These are phyloP conservation scores for Chrosomus eos DNA, from an alignment of 2,797 vertebrate species.

Conservation along the genomic window DNA sequence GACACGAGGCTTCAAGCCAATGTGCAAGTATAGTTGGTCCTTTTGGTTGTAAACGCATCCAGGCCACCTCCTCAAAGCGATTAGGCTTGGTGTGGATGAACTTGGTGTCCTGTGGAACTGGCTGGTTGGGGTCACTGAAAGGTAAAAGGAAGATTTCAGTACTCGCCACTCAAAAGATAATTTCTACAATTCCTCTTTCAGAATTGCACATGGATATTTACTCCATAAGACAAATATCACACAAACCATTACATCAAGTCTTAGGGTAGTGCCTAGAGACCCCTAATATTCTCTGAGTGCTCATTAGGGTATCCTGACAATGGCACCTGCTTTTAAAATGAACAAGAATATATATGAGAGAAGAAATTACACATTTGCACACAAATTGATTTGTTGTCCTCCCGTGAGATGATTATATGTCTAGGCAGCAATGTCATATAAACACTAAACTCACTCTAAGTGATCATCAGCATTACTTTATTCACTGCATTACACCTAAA, in stretches of 20 bases:
- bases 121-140: constrained; percentile 96
- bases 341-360: constrained; percentile 62
- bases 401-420: constrained; percentile 42
- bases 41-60: constrained; percentile 99
- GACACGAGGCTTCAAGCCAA: constrained; percentile 97
- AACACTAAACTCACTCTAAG: constrained; percentile 38
- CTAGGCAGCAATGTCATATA: constrained; percentile 26
- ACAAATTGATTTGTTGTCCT: constrained; percentile 62
- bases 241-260: constrained; percentile 74
- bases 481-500: constrained; percentile 40
- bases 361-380: constrained; percentile 58
- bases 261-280: constrained; percentile 64
- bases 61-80: constrained; percentile 98
- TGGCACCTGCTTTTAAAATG: constrained; percentile 58
- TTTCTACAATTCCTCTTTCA: constrained; percentile 43
- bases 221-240: constrained; percentile 9
- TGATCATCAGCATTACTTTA: constrained; percentile 32
- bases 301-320: constrained; percentile 68
- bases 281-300: constrained; percentile 65
- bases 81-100: constrained; percentile 99
- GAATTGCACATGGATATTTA: constrained; percentile 60
- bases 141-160: constrained; percentile 23
- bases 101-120: constrained; percentile 98
- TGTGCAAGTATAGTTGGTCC: constrained; percentile 97
- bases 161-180: constrained; percentile 28